Evolutionary conservation across 2,113 vertebrate species (phyloP), one percentile per base, ranked within the genome.

Genomic region (Fukomys damarensis): DNA sequence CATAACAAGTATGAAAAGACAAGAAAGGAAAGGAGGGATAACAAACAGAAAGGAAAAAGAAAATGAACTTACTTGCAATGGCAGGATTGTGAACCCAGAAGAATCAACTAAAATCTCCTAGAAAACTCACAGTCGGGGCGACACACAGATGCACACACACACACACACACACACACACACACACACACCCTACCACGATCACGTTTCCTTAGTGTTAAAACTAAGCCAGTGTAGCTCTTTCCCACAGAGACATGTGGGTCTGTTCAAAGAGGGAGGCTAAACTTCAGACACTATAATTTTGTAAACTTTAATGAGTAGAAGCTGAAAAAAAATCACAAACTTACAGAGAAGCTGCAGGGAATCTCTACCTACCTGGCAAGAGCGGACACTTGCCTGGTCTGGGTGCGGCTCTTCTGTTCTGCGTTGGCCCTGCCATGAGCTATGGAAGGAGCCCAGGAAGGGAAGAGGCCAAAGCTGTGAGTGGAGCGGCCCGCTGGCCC

Each of bases 1-100:
- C 96, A 63, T 28, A 89, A 22, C 35, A 89, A 86, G 72, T 54
- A 28, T 92, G 74, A 92, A 84, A 76, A 68, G 35, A 54, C 14
- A 76, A 49, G 58, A 89, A 19, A 80, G 19, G 91, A 86, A 90
- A 85, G 59, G 65, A 66, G 28, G 41, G 76, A 38, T 22, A 72
- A 89, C 26, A 16, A 94, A 89, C 32, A 3, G 54, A 49, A 89
- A 49, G 94, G 46, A n/a, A n/a, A n/a, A 89, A 54, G n/a, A 72
- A 59, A 66, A 86, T 92, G 72, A 26, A 16, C 74, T 88, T 41
- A 49, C 77, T 82, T 46, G 52, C 24, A 49, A 65, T 66, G n/a
- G 77, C 56, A 88, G 66, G 81, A 46, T 70, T 83, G 8, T 22
- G 82, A 87, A 35, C 35, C 68, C 77, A 46, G 0, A 59, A 91